These are phyloP conservation scores for Apis mellifera DNA, from an alignment of 1,140 invertebrate genomes.

Conservation along the genomic window DNA sequence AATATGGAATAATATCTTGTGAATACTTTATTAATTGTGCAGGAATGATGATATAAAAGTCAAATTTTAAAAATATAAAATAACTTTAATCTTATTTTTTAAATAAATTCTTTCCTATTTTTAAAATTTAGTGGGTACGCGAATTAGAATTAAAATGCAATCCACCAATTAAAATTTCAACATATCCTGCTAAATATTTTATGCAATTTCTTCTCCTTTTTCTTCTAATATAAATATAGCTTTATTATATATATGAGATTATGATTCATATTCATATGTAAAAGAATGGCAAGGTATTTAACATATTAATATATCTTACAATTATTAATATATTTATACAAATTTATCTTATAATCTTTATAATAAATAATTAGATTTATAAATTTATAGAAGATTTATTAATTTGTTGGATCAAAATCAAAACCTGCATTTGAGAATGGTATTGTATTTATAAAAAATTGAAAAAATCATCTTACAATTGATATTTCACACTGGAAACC, in stretches of 20 bases:
- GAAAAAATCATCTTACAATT: slow-evolving; percentile 80
- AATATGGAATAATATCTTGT: slow-evolving; percentile 84
- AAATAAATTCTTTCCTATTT: slow-evolving; percentile 21
- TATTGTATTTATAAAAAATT: slow-evolving; percentile 83
- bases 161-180: slow-evolving; percentile 86
- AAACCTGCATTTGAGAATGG: slow-evolving; percentile 85
- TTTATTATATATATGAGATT: slow-evolving; percentile 86
- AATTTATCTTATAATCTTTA: background rate
- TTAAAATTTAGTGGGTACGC: slow-evolving; percentile 83
- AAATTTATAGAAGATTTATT: slow-evolving; percentile 81
- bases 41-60: slow-evolving; percentile 84
- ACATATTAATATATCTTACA: background rate
- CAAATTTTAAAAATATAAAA: background rate
- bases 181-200: slow-evolving; percentile 88
- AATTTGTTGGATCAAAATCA: slow-evolving; percentile 85
- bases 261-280: slow-evolving; percentile 86
- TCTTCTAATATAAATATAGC: slow-evolving; percentile 63
- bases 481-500: slow-evolving; percentile 87
- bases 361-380: background rate
- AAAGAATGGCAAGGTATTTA: slow-evolving; percentile 79
- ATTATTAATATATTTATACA: background rate
- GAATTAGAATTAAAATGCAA: slow-evolving; percentile 85
- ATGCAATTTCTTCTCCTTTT: slow-evolving; percentile 82
- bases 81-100: background rate
- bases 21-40: slow-evolving; percentile 89